Conservation (phyloP, 2,113 vertebrate genomes). For the Gnathonemus longibarbis region DNA sequence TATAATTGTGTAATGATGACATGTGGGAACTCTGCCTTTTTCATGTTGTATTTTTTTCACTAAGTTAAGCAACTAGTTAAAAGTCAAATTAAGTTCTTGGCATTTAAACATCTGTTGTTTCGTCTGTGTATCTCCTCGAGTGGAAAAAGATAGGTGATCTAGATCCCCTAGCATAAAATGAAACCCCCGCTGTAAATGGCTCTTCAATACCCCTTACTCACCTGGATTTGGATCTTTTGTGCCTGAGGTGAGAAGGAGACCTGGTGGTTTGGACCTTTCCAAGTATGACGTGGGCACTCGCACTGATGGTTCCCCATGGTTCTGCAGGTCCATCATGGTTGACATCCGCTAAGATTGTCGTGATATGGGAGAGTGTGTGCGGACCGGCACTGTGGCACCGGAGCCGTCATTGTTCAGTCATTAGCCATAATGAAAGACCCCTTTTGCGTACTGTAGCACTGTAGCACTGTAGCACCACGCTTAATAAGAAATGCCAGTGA, state of each 20-base stretch:
- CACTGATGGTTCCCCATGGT: not conserved
- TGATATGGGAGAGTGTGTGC: not conserved
- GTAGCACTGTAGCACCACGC: constrained; percentile 63
- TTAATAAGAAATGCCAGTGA: constrained; percentile 65
- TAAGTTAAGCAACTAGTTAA: constrained; percentile 24
- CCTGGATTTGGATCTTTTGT: not conserved
- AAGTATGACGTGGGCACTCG: not conserved
- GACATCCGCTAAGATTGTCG: not conserved
- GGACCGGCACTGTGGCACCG: not conserved
- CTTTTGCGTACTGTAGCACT: constrained; percentile 57
- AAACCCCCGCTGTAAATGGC: not conserved
- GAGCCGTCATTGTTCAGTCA: constrained; percentile 65
- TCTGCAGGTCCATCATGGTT: not conserved
- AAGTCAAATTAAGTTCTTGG: constrained; percentile 3
- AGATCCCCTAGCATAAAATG: not conserved
- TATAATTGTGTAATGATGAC: constrained; percentile 37
- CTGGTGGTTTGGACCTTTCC: not conserved
- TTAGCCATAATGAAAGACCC: constrained; percentile 59
- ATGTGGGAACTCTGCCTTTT: constrained; percentile 31
- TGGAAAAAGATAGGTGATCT: constrained; percentile 12
- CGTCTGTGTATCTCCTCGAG: not conserved
- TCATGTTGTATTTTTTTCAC: constrained; percentile 25
- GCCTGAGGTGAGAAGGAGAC: not conserved
- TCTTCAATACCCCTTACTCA: not conserved
- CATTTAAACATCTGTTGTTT: constrained; percentile 15